Evolutionary conservation across 2,888 invertebrate species (phyloP), one percentile per base, ranked within the genome.

Genomic region (Erebia palarica): DNA sequence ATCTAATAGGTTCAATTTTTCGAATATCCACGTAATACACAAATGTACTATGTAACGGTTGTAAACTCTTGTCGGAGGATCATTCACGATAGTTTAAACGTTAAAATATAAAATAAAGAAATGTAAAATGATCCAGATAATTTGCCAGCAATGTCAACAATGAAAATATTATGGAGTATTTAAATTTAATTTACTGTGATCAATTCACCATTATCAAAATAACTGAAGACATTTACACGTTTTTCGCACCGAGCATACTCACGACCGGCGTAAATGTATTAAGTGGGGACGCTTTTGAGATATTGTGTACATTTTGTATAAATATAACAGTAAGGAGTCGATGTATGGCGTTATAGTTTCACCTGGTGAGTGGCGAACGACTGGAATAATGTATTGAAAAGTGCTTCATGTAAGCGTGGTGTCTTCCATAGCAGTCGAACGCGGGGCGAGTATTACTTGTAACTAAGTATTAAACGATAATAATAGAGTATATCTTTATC

Each of bases 381-480:
- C 91, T 91, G 91, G 90, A 80, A 49, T 51, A 80, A 81, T 83
- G 87, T 90, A 89, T 87, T 90, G 91, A 67, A 89, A 86, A 88
- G 88, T 91, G 92, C 92, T 92, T 92, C 88, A 88, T 83, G 89
- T 84, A 91, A 92, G 93, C 92, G 91, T 90, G 87, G 88, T 89
- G 93, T 93, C 93, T 93, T 93, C 93, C 93, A 93, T 91, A 92
- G 88, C 92, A 91, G 92, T 92, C 92, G 90, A 83, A 81, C 90
- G 90, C 91, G 84, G 80, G 82, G 82, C 78, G 86, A 81, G 85
- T 88, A 86, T 90, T 86, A 87, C 89, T 86, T 90, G 88, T 91
- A 87, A 90, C 86, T 92, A 93, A 92, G 92, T 92, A 93, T 91
- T 92, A 92, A 90, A 88, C 83, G 90, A 93, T 92, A 92, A 92